Base-by-base conservation (phyloP, 2,113 vertebrate genomes). In the Ophthalmolycus amberensis region DNA sequence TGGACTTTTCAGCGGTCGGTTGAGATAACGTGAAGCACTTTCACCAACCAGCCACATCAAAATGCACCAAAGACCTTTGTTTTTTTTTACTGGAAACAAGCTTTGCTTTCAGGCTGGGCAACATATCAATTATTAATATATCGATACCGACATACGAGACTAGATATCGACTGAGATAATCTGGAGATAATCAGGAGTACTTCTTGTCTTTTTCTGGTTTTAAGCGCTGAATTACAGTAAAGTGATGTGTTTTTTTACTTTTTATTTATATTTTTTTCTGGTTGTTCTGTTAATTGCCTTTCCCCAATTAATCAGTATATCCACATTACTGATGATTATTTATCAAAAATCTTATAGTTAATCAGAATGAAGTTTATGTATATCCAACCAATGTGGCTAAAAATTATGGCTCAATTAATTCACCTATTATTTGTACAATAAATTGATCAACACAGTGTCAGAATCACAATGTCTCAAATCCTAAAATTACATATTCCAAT, bases 1-100 rank as follows among this genome's bases (percentile, higher is more conserved):
- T 44, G 37, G 70, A 69, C 72, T 72, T 71, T 69, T 82, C 34
- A 50, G 27, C 46, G 70, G 58, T 72, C 68, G 38, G 25, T 76
- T 59, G 6, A 64, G 50, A 59, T 54, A 59, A 1, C 38, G 42
- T 83, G 52, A 22, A 37, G 20, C 50, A 62, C 32, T 65, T 75
- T 67, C 2, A 59, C 29, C 37, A 64, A 37, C 34, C 22, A 74
- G 50, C 16, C 38, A 34, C 38, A 84, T 40, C 22, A 44, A 74
- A 64, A 32, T 11, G 5, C 46, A 29, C 18, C n/a, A 9, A 29
- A 74, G 29, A 59, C 11, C 27, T 54, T 60, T 25, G 59, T 25
- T 25, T 20, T 50, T 64, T 46, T 69, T 64, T 22, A 46, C 14
- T 9, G 18, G 5, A 70, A 60, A 22, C 38, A 44, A 60, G 38